Evolutionary conservation across 2,888 invertebrate species (phyloP).

Genomic region (Trichogramma evanescens): DNA sequence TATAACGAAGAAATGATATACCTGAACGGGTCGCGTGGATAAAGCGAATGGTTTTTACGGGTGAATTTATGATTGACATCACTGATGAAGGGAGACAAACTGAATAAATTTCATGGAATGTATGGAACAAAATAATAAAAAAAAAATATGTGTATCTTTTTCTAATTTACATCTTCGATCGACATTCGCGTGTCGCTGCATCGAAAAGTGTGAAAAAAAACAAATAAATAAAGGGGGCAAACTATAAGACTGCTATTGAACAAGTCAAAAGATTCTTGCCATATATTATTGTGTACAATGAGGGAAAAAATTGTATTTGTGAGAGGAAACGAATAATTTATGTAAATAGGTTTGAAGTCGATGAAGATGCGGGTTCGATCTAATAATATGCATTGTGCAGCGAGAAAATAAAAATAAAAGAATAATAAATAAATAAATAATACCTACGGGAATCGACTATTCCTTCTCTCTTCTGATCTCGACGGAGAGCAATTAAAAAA

Average conservation of each 20-base stretch:
- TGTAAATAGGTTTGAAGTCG: no score
- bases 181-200: not conserved
- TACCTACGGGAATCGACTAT: no score
- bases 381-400: conserved; percentile 15
- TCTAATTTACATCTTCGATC: no score
- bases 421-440: no score
- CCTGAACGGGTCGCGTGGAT: conserved; percentile 9
- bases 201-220: conserved; percentile 1
- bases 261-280: conserved; percentile 18
- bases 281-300: conserved; percentile 13
- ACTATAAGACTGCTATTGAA: conserved; percentile 23
- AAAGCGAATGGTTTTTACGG: not conserved
- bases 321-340: not conserved
- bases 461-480: no score
- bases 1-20: conserved; percentile 9
- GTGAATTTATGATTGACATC: no score
- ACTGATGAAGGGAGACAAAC: not conserved
- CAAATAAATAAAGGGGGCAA: conserved; percentile 4
- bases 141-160: conserved; percentile 5
- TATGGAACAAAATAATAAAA: conserved; percentile 1
- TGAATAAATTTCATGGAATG: conserved; percentile 5
- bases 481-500: no score
- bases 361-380: not conserved
- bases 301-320: not conserved
- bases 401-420: not conserved